Conservation (phyloP, 2,888 invertebrate species). For the Calameuta idolon region DNA sequence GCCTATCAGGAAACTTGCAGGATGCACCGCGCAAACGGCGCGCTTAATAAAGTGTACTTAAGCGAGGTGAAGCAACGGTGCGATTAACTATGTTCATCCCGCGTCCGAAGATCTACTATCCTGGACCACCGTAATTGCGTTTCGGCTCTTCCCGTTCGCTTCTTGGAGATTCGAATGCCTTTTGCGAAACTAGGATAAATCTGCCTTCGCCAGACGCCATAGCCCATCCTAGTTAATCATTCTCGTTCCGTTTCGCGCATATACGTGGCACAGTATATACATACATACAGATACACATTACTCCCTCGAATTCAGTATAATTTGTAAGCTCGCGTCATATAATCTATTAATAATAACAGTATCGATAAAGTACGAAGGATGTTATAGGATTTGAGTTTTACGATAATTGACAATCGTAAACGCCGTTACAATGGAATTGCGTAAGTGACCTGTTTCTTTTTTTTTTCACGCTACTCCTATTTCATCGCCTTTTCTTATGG, state of each 20-base stretch:
- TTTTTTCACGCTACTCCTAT: background rate
- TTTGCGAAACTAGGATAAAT: background rate
- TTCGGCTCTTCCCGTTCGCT: background rate
- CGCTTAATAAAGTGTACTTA: conserved; percentile 57
- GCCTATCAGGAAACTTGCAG: conserved; percentile 41
- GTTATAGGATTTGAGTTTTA: background rate
- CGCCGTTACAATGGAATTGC: background rate
- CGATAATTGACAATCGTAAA: background rate
- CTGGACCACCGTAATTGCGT: background rate
- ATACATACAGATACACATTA: background rate
- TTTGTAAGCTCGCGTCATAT: background rate
- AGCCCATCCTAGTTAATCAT: background rate
- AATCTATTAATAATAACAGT: background rate
- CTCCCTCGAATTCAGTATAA: background rate
- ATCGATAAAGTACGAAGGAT: background rate
- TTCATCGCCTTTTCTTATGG: background rate
- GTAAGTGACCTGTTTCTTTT: background rate
- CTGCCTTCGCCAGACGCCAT: background rate
- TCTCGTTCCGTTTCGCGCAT: background rate
- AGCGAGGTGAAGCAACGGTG: conserved; percentile 38
- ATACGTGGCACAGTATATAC: background rate
- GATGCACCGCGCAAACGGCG: conserved; percentile 48
- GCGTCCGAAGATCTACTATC: background rate
- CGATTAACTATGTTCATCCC: conserved; percentile 6
- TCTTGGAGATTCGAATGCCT: background rate